Base-by-base conservation (phyloP, 2,888 invertebrate species). In the Parnassius glacialis region DNA sequence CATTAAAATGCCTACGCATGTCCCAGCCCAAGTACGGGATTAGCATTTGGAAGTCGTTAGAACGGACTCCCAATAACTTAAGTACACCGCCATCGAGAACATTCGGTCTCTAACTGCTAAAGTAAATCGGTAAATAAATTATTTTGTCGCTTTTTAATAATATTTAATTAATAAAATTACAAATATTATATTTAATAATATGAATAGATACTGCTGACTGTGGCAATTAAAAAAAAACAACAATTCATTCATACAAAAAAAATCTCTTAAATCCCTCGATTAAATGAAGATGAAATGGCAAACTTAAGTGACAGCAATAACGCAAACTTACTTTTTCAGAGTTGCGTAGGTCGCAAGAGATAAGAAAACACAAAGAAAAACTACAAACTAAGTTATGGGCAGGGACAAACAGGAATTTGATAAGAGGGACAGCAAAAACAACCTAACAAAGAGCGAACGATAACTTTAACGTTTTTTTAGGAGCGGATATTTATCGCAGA, bases 1-100 rank as follows among this genome's bases (percentile, higher is more conserved):
- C 58, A 54, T 62, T 59, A 62, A 59, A 59, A 62, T 55, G 51
- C 54, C 54, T 42, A 50, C 50, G 45, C 55, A 55, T 62, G 55
- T 59, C 50, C 44, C 12, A 9, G 50, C 62, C 43, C n/a, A 20
- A 44, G 51, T 55, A 62, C 58, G 54, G 42, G 58, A 55, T 55
- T 62, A 44, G 62, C 61, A 57, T 57, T 52, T 47, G 41, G 48
- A 57, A 48, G 34, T 54, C 55, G n/a, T n/a, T 13, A 13, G 41
- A 20, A 50, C 53, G 52, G 48, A 45, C 50, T 62, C 48, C 62
- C 13, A 47, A 48, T 48, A 48, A 9, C 34, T 34, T 34, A 34
- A 7, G 34, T 5, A 34, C 34, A 34, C 34, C 34, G 34, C 34
- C 34, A 34, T 34, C 34, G 34, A 34, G 34, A 34, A 34, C 34